Percentiles rank a stretch among this genome's conserved stretches.
Conservation (phyloP, 2,888 invertebrate species). For the Prosopocoilus inquinatus region DNA sequence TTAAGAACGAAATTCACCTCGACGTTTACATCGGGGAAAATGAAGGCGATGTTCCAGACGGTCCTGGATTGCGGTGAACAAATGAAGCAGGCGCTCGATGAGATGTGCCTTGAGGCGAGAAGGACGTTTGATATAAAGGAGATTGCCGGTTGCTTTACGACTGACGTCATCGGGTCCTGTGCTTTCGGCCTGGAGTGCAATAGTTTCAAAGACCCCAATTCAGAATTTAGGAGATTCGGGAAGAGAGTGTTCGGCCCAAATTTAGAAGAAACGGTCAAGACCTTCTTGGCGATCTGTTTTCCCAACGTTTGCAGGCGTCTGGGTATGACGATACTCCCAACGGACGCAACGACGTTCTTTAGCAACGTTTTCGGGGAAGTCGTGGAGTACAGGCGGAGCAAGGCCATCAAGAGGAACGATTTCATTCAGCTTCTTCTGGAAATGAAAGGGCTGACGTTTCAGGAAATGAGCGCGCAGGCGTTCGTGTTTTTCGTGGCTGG, state of each 20-base stretch:
- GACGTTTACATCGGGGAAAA: constrained; percentile 26
- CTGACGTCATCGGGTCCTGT: constrained; percentile 9
- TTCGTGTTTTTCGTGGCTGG: constrained; percentile 51
- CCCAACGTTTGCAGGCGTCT: constrained; percentile 24
- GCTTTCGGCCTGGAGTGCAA: constrained; percentile 12
- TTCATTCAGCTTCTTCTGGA: constrained; percentile 31
- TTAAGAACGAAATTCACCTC: constrained; percentile 23
- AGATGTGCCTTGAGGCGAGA: neutral
- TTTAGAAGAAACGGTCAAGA: neutral
- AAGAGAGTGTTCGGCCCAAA: neutral
- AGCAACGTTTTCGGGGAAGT: constrained; percentile 32
- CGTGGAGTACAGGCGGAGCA: constrained; percentile 28
- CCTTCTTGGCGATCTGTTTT: constrained; percentile 20
- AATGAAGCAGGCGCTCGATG: neutral
- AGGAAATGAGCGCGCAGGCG: constrained; percentile 38
- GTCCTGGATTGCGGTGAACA: constrained; percentile 7
- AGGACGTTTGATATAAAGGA: constrained; percentile 7
- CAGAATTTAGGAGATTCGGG: constrained; percentile 4
- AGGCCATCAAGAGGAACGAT: constrained; percentile 33
- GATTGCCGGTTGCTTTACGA: constrained; percentile 3
- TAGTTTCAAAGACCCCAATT: constrained; percentile 3
- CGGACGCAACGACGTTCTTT: constrained; percentile 37
- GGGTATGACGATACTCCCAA: constrained; percentile 22
- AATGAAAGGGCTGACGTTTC: constrained; percentile 3
- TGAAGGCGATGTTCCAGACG: constrained; percentile 11